These are phyloP conservation scores for Drosophila kambysellisi DNA, from an alignment of 2,888 invertebrate species.

Conservation along the genomic window DNA sequence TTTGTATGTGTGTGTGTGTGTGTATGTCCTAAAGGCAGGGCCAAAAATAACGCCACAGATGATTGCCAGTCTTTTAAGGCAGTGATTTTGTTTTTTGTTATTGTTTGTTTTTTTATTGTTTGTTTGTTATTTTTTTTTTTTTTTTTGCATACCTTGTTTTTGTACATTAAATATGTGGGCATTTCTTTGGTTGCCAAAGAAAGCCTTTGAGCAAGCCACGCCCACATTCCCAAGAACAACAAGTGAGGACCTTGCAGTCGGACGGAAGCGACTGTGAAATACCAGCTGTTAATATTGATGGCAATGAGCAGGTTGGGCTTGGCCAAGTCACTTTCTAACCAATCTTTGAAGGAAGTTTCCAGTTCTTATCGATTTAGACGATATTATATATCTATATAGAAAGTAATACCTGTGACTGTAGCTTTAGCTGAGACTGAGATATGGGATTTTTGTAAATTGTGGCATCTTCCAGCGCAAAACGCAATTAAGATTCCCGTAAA, in stretches of 20 bases:
- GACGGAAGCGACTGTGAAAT: not conserved
- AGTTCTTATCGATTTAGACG: not conserved
- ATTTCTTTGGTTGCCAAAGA: not conserved
- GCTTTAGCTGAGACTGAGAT: no score
- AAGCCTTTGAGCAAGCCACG: not conserved
- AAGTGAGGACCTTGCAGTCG: not conserved
- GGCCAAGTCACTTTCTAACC: not conserved
- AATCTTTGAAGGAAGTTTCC: not conserved
- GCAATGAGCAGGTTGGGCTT: not conserved
- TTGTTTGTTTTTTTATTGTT: not conserved
- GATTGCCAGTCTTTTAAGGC: slow-evolving; percentile 13
- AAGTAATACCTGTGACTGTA: no score
- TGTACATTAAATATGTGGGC: not conserved
- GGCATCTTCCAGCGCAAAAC: not conserved
- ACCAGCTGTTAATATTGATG: not conserved
- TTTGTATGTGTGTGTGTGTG: not conserved
- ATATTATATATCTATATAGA: no score
- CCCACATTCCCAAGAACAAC: not conserved
- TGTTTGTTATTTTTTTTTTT: not conserved
- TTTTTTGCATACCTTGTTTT: not conserved
- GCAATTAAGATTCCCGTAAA: no score
- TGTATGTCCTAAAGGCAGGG: not conserved
- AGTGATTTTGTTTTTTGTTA: not conserved
- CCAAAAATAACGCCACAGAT: slow-evolving; percentile 1
- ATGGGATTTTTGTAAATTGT: not conserved